phyloP scores from a whole-genome alignment of 1,140 invertebrate species.

The Drosophila orena region DNA sequence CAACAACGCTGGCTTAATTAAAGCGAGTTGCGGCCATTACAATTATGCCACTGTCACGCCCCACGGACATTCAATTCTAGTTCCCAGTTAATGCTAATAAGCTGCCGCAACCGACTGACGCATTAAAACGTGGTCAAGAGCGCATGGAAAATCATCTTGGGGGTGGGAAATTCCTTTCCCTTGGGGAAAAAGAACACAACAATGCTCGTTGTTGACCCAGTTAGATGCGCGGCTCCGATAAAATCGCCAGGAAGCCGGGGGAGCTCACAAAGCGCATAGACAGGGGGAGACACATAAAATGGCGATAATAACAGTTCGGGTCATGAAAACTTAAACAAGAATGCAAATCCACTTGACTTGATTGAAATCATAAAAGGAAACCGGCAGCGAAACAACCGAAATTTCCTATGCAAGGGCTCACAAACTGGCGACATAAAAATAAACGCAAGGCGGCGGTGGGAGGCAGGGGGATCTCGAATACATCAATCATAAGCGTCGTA shows the following conservation, averaged over 20 bases:
- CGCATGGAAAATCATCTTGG: conserved; percentile 35
- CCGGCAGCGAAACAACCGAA: conserved; percentile 42
- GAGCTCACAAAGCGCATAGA: background rate
- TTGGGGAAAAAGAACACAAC: conserved; percentile 22
- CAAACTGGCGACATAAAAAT: conserved; percentile 66
- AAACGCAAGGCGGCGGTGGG: conserved; percentile 34
- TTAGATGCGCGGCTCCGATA: conserved; percentile 62
- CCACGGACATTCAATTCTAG: conserved; percentile 42
- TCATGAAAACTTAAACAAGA: conserved; percentile 65
- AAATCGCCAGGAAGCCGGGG: conserved; percentile 13
- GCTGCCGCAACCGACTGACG: conserved; percentile 24
- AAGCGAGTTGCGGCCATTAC: conserved; percentile 48
- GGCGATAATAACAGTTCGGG: conserved; percentile 55
- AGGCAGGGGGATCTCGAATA: conserved; percentile 37
- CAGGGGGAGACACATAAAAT: conserved; percentile 20
- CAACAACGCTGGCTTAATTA: conserved; percentile 33
- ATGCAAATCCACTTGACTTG: conserved; percentile 79
- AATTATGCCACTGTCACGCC: conserved; percentile 60
- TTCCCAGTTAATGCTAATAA: conserved; percentile 69
- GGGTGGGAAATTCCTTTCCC: conserved; percentile 3
- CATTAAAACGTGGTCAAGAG: conserved; percentile 63
- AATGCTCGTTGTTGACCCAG: conserved; percentile 62
- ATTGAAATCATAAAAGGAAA: conserved; percentile 73
- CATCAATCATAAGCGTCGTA: conserved; percentile 64
- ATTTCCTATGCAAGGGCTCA: conserved; percentile 44